These are phyloP conservation scores for Gnathonemus echidnorhynchus DNA, from an alignment of 2,113 vertebrate species.

Conservation along the genomic window DNA sequence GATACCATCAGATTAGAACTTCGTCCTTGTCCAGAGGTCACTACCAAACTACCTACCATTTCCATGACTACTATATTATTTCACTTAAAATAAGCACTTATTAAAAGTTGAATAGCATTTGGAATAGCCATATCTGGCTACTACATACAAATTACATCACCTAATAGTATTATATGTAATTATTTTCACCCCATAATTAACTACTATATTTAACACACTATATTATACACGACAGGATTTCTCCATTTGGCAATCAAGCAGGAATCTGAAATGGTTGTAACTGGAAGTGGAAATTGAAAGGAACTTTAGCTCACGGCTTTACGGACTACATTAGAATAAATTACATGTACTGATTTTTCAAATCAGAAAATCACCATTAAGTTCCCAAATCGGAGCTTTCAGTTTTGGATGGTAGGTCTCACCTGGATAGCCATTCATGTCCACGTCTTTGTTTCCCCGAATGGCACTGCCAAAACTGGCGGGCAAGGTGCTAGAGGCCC, in stretches of 20 bases:
- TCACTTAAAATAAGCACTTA: slow-evolving; percentile 2
- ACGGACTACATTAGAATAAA: not conserved
- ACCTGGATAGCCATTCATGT: slow-evolving; percentile 88
- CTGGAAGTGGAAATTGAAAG: not conserved
- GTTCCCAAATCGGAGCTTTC: not conserved
- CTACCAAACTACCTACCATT: not conserved
- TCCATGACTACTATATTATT: not conserved
- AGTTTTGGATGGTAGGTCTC: slow-evolving; percentile 8
- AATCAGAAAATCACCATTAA: not conserved
- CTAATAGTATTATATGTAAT: not conserved
- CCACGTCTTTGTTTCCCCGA: slow-evolving; percentile 77
- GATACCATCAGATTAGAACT: not conserved
- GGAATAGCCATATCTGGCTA: not conserved
- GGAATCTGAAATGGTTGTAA: not conserved
- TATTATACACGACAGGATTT: not conserved
- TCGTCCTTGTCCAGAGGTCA: not conserved
- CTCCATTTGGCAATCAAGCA: not conserved
- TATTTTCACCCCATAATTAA: slow-evolving; percentile 13
- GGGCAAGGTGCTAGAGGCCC: slow-evolving; percentile 61
- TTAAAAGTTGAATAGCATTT: not conserved
- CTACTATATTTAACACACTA: not conserved
- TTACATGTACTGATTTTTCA: not conserved
- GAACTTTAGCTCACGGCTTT: not conserved
- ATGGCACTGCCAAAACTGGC: slow-evolving; percentile 82
- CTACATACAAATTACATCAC: not conserved